Evolutionary conservation across 2,888 invertebrate genomes (phyloP), one percentile per base, ranked within the genome.

Genomic region (Diplolepis rosae): DNA sequence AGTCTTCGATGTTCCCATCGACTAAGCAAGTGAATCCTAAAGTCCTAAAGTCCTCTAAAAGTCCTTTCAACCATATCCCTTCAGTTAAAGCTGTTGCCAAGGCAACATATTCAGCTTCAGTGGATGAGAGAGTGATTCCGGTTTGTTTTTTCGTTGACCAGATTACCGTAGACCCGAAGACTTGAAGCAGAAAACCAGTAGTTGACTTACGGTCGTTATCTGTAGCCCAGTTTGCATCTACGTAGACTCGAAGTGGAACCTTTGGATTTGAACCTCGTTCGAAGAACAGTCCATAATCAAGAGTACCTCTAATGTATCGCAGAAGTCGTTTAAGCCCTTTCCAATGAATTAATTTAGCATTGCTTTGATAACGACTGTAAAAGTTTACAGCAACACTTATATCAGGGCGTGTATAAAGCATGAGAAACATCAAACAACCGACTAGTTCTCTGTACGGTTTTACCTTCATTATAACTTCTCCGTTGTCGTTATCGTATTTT

Each of bases 51-150:
- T 3, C 78, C 71, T 5, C 70, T 51, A n/a, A 74, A 68, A 0
- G 71, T 65, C 15, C 15, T 32, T n/a, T 66, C 5, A 11, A 18
- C 27, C 11, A 24, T 70, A n/a, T 73, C 28, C 1, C 69, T 56
- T n/a, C n/a, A n/a, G n/a, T n/a, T n/a, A n/a, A n/a, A n/a, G n/a
- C n/a, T n/a, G n/a, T n/a, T n/a, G n/a, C n/a, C n/a, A n/a, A 11
- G 82, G 87, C 84, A 5, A 85, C 69, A 70, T 83, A 85, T 73
- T 87, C 84, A 0, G 86, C 82, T 74, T 87, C 86, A 6, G 84
- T 85, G 0, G 82, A 80, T 11, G 84, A 85, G 0, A 83, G 42
- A 1, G 84, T 77, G 5, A 84, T 83, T 18, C 75, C 61, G 18
- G 72, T 68, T 74, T 87, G 87, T 70, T 81, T 86, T 45, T 71